Conservation (phyloP, 2,888 invertebrate genomes). For the Bellardia bayeri region DNA sequence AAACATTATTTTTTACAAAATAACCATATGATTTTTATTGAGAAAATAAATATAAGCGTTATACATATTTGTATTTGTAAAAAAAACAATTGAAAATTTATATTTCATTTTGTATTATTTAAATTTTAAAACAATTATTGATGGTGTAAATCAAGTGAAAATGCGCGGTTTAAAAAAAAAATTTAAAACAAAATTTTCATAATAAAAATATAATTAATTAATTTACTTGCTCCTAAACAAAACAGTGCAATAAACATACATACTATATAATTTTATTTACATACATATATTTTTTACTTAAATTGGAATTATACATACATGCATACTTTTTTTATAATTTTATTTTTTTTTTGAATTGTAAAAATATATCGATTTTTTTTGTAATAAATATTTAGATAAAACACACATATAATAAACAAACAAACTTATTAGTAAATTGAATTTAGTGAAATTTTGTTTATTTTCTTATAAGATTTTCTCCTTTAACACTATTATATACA, state of each 20-base stretch:
- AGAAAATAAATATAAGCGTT: neutral
- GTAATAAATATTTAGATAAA: constrained; percentile 23
- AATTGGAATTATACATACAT: neutral
- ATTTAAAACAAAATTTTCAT: constrained; percentile 39
- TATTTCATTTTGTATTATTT: neutral
- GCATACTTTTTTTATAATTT: neutral
- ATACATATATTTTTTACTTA: constrained; percentile 47
- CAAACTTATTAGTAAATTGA: constrained; percentile 65
- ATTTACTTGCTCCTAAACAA: constrained; percentile 67
- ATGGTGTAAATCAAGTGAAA: neutral
- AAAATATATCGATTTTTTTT: constrained; percentile 25
- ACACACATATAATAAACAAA: constrained; percentile 26
- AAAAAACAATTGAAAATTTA: neutral
- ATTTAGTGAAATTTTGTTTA: constrained; percentile 65
- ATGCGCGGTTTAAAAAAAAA: constrained; percentile 3
- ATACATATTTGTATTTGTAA: constrained; percentile 2
- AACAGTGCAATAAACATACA: constrained; percentile 74
- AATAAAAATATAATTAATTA: constrained; percentile 39
- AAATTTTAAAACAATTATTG: constrained; percentile 3
- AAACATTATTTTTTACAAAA: too few relatives aligned
- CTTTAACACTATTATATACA: constrained; percentile 9
- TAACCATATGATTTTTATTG: too few relatives aligned
- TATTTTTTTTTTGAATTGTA: constrained; percentile 27
- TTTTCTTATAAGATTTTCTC: constrained; percentile 32
- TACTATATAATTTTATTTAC: constrained; percentile 10